Percentiles rank a stretch among this genome's conserved stretches.
Conservation (phyloP, 1,140 invertebrate genomes). For the Ylistrum balloti region DNA sequence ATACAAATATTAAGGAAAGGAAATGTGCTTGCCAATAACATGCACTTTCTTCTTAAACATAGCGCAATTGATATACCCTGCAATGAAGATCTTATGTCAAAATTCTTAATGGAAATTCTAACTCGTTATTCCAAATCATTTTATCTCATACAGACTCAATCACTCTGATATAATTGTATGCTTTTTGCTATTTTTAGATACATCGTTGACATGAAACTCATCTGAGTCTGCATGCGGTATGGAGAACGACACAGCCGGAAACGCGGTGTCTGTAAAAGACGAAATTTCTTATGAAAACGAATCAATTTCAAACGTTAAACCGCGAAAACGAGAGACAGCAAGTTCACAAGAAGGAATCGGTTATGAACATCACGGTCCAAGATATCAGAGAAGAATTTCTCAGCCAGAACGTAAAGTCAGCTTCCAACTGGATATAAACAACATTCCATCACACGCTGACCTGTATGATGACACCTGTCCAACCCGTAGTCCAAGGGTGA, state of each 20-base stretch:
- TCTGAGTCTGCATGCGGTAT: background rate
- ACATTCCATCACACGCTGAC: background rate
- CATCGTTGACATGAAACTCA: background rate
- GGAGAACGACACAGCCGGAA: background rate
- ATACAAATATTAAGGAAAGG: too few species aligned
- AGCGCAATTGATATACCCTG: too few species aligned
- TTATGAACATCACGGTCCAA: background rate
- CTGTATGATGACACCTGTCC: background rate
- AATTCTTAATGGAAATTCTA: too few species aligned
- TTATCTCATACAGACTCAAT: background rate
- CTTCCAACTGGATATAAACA: background rate
- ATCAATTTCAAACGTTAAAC: background rate
- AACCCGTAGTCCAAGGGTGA: background rate
- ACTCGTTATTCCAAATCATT: too few species aligned
- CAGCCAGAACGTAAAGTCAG: slow-evolving; percentile 10
- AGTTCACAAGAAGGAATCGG: background rate
- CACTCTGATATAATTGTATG: background rate
- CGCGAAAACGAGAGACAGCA: background rate
- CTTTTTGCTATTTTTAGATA: background rate
- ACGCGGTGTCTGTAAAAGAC: background rate
- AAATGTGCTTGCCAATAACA: too few species aligned
- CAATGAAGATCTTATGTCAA: too few species aligned
- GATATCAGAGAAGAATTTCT: background rate
- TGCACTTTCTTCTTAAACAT: too few species aligned
- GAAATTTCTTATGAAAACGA: background rate